Base-by-base conservation (phyloP, 2,888 invertebrate species). In the Poecilobothrus nobilitatus region DNA sequence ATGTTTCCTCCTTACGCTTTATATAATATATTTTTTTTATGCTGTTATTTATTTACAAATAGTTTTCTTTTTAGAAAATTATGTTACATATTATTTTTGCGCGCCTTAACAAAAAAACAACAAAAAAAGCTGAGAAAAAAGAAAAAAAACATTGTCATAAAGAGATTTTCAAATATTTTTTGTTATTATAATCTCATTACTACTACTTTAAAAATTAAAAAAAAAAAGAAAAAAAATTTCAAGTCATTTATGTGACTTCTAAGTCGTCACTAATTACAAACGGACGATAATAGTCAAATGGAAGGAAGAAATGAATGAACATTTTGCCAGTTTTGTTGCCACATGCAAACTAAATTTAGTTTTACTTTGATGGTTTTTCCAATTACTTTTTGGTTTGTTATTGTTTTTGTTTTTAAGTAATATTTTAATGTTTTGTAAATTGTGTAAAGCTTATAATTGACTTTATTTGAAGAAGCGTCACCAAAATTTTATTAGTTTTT, bases 181-280 rank as follows among this genome's bases (percentile, higher is more conserved):
- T 53, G 53, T 53, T 53, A 53, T 53, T 53, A 53, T 53, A 53
- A 53, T 53, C 53, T 53, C 53, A 53, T 53, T 53, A 53, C 53
- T 15, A 53, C 15, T 53, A 53, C 53, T n/a, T 18, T 53, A 2
- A 18, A 53, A 53, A 53, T 15, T 2, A 18, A 53, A 53, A 53
- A 18, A 53, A 53, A 12, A 1, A 53, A 53, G 53, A 18, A 53
- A 53, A 53, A 53, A 1, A 53, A 18, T 18, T 53, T 53, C 53
- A 53, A 53, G 53, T 53, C 53, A 53, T 53, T 53, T 53, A n/a
- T 53, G 53, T 53, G 53, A 53, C 53, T 53, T 53, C 53, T 53
- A 53, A 53, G 53, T 53, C 41, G 15, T 15, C 53, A 53, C n/a
- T 53, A 53, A 53, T 53, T 53, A 53, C 53, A 53, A 53, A 12